A percentile compares a stretch with the other conserved stretches of the same genome.
Evolutionary conservation across 2,797 vertebrate genomes (phyloP).

Genomic region (Lindbergichthys nudifrons): DNA sequence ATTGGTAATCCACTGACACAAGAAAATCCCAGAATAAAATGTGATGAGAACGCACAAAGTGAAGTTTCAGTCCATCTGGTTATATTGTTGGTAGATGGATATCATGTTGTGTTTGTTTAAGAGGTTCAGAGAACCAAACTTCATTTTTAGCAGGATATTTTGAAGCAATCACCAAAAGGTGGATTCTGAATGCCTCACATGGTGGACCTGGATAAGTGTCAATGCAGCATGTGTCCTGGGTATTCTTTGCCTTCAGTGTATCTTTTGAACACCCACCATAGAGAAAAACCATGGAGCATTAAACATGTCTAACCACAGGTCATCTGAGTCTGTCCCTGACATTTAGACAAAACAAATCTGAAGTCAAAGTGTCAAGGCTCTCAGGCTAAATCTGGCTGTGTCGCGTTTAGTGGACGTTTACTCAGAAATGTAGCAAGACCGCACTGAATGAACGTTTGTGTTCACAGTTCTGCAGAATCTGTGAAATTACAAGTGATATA

Average conservation of each 20-base stretch:
- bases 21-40: slow-evolving; percentile 71
- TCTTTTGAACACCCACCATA: slow-evolving; percentile 52
- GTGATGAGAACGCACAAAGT: slow-evolving; percentile 54
- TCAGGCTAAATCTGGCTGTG: slow-evolving; percentile 41
- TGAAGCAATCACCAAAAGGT: slow-evolving; percentile 51
- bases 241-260: slow-evolving; percentile 53
- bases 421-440: slow-evolving; percentile 49
- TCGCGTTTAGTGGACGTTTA: slow-evolving; percentile 39
- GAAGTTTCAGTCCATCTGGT: slow-evolving; percentile 61
- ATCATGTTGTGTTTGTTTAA: slow-evolving; percentile 65
- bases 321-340: slow-evolving; percentile 52
- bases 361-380: slow-evolving; percentile 27
- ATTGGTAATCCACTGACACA: slow-evolving; percentile 67
- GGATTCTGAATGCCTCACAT: slow-evolving; percentile 43
- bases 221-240: slow-evolving; percentile 19
- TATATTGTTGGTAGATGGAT: slow-evolving; percentile 50
- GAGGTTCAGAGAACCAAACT: slow-evolving; percentile 51
- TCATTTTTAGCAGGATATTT: slow-evolving; percentile 69
- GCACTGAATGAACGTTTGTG: slow-evolving; percentile 17
- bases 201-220: slow-evolving; percentile 41
- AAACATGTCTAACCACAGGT: slow-evolving; percentile 57
- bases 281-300: slow-evolving; percentile 49
- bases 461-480: slow-evolving; percentile 40
- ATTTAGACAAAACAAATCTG: slow-evolving; percentile 67
- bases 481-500: slow-evolving; percentile 60